Conservation (phyloP, 2,888 invertebrate genomes). For the Stomorhina lunata region DNA sequence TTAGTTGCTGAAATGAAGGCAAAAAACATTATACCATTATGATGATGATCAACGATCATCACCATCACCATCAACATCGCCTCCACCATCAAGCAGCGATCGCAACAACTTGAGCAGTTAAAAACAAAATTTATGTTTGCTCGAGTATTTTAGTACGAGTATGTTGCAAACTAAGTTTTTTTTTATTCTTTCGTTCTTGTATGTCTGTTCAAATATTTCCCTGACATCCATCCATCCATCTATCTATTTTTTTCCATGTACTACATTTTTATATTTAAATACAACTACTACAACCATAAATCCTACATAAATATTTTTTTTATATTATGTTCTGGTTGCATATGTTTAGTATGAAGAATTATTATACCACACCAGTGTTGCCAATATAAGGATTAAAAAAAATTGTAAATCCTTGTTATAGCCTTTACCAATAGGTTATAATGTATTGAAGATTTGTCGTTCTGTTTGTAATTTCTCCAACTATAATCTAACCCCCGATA, state of each 20-base stretch:
- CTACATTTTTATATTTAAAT: neutral
- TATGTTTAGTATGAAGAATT: neutral
- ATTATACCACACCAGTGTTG: no score
- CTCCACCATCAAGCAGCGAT: slow-evolving; percentile 21
- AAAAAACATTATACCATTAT: neutral
- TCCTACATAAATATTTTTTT: neutral
- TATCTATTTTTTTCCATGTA: slow-evolving; percentile 6
- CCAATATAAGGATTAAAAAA: no score
- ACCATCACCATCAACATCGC: slow-evolving; percentile 31
- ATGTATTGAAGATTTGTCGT: no score
- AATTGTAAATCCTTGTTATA: no score
- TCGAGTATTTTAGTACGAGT: slow-evolving; percentile 6
- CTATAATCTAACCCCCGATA: no score
- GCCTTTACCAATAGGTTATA: no score
- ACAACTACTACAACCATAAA: neutral
- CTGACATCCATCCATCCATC: slow-evolving; percentile 57
- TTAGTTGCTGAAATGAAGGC: slow-evolving; percentile 5
- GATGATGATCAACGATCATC: neutral
- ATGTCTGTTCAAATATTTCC: slow-evolving; percentile 37
- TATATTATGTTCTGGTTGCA: neutral
- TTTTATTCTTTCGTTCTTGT: neutral
- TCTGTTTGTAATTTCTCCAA: no score
- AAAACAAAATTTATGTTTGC: slow-evolving; percentile 47
- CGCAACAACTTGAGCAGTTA: slow-evolving; percentile 38
- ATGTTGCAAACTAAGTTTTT: slow-evolving; percentile 18